phyloP scores from a whole-genome alignment of 2,113 vertebrate genomes.

The Atractosteus spatula region DNA sequence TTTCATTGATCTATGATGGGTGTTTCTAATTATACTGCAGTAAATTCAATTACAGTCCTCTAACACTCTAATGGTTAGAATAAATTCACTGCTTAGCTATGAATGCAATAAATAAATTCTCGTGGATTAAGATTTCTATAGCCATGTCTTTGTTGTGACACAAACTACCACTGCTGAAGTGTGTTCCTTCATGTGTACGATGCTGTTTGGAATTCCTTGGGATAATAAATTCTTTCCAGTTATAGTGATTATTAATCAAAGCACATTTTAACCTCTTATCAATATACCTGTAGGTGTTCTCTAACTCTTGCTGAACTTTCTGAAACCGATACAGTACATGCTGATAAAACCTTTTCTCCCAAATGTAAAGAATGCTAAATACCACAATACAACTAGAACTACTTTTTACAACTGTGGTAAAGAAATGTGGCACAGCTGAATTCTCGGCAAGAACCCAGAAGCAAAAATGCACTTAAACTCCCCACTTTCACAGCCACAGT shows the following conservation, averaged over 20 bases:
- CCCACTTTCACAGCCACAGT: background rate
- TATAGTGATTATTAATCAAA: too few relatives aligned
- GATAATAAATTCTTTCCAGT: too few relatives aligned
- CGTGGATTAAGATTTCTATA: too few relatives aligned
- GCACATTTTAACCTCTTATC: too few relatives aligned
- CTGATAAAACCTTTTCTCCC: too few relatives aligned
- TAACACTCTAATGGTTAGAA: conserved; percentile 28
- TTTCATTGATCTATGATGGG: background rate
- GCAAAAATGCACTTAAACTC: background rate
- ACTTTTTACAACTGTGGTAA: background rate
- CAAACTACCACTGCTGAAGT: background rate
- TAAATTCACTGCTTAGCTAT: conserved; percentile 3
- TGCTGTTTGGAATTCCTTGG: too few relatives aligned
- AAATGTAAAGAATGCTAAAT: background rate
- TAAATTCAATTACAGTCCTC: conserved; percentile 4
- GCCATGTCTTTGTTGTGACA: background rate
- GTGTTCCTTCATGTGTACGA: too few relatives aligned
- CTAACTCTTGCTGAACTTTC: too few relatives aligned
- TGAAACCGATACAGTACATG: too few relatives aligned
- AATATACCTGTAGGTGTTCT: too few relatives aligned
- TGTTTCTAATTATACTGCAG: background rate
- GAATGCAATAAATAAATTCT: background rate
- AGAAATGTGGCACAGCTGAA: background rate
- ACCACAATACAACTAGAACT: background rate
- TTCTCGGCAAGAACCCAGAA: background rate